These are phyloP conservation scores for Urocynchramus pylzowi DNA, from an alignment of 2,113 vertebrate species.

Conservation along the genomic window DNA sequence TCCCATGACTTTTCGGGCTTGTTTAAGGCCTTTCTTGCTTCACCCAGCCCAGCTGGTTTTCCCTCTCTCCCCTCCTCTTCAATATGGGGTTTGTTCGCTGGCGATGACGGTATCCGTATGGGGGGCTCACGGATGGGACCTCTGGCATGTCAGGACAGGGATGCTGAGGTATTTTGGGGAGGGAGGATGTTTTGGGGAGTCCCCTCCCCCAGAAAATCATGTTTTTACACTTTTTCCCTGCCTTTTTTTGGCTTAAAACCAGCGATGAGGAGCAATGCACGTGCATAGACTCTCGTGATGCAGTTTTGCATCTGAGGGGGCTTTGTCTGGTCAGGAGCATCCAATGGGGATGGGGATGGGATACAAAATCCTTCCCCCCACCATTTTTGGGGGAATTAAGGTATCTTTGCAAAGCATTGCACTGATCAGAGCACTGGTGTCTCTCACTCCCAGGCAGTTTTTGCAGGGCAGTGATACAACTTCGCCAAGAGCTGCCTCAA, in stretches of 20 bases:
- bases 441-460: not conserved
- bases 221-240: not conserved
- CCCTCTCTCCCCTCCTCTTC: not conserved
- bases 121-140: rapidly evolving
- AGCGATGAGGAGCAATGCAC: not conserved
- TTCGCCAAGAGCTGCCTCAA: not conserved
- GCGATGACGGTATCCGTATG: rapidly evolving
- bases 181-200: not conserved
- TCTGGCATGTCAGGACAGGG: not conserved
- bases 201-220: rapidly evolving
- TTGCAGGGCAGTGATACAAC: not conserved
- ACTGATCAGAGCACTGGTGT: rapidly evolving
- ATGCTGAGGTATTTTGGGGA: not conserved
- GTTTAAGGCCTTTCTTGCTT: constrained; percentile 40
- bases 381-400: not conserved
- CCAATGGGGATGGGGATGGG: not conserved
- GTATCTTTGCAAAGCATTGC: not conserved
- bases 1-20: constrained; percentile 41
- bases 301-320: not conserved
- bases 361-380: not conserved
- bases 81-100: not conserved
- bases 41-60: not conserved
- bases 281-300: not conserved
- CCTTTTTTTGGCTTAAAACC: not conserved
- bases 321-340: not conserved